Evolutionary conservation across 2,797 vertebrate species (phyloP).

Genomic region (Antennarius maculatus): DNA sequence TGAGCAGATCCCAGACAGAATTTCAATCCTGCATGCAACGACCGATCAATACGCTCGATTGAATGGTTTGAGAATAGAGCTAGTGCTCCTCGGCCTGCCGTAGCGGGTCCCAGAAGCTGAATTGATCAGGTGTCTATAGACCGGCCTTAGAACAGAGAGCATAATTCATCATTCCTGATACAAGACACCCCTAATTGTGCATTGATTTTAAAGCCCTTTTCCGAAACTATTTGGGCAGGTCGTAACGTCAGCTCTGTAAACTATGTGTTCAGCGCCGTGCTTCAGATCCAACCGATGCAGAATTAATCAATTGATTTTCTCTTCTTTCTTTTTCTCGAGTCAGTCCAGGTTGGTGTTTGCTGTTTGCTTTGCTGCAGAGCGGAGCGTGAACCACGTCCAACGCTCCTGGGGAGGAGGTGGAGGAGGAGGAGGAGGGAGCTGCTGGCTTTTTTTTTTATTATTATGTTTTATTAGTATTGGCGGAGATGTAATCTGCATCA

Average conservation of each 20-base stretch:
- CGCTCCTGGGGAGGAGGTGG: constrained; percentile 11
- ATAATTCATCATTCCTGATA: constrained; percentile 79
- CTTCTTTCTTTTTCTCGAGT: constrained; percentile 5
- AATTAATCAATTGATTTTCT: constrained; percentile 63
- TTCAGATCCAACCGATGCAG: constrained; percentile 51
- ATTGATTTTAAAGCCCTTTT: constrained; percentile 74
- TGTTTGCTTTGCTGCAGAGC: constrained; percentile 36
- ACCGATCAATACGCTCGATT: constrained; percentile 77
- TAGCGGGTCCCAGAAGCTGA: constrained; percentile 57
- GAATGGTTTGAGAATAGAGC: constrained; percentile 75
- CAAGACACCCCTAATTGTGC: constrained; percentile 76
- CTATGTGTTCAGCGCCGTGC: constrained; percentile 52
- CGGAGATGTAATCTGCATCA: constrained; percentile 34
- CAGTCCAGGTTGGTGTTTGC: constrained; percentile 26
- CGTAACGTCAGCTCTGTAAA: constrained; percentile 72
- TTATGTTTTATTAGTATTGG: constrained; percentile 34
- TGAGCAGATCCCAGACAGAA: constrained; percentile 54
- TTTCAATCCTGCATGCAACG: constrained; percentile 71
- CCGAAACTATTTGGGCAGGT: constrained; percentile 70
- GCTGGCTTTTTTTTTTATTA: not conserved
- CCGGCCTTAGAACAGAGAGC: constrained; percentile 68
- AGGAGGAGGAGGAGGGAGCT: not conserved
- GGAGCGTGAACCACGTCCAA: constrained; percentile 14
- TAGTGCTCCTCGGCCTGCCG: constrained; percentile 61
- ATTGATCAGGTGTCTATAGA: constrained; percentile 78